A percentile compares a stretch with the other conserved stretches of the same genome.
Conservation (phyloP, 2,113 vertebrate genomes). For the Pyrgilauda ruficollis region DNA sequence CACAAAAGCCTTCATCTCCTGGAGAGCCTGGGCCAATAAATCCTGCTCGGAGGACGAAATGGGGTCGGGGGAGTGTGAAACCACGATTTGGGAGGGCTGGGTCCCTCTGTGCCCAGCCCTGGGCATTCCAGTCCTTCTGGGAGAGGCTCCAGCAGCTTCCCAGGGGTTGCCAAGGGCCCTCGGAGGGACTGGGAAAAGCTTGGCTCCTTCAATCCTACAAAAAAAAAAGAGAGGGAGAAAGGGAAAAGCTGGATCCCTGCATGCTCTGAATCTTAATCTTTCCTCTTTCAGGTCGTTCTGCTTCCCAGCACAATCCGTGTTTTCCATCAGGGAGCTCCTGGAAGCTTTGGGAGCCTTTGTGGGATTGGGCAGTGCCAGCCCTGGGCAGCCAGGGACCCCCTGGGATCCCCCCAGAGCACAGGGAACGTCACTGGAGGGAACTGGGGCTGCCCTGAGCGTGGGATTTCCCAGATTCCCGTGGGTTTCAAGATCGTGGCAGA, state of each 20-base stretch:
- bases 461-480: fast-evolving
- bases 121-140: background rate
- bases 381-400: background rate
- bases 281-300: background rate
- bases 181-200: background rate
- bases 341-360: background rate
- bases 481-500: background rate
- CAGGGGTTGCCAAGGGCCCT: conserved; percentile 22
- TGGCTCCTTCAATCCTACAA: background rate
- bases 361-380: background rate
- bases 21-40: conserved; percentile 19
- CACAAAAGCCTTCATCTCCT: conserved; percentile 48
- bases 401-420: background rate
- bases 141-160: background rate
- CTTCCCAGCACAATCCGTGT: background rate
- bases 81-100: background rate
- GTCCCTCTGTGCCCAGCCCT: background rate
- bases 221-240: background rate
- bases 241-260: background rate
- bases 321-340: background rate
- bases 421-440: background rate
- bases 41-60: background rate
- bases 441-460: fast-evolving
- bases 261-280: conserved; percentile 52
- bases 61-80: background rate